These are phyloP conservation scores for Pluvianellus socialis DNA, from an alignment of 2,113 vertebrate species.

Conservation along the genomic window DNA sequence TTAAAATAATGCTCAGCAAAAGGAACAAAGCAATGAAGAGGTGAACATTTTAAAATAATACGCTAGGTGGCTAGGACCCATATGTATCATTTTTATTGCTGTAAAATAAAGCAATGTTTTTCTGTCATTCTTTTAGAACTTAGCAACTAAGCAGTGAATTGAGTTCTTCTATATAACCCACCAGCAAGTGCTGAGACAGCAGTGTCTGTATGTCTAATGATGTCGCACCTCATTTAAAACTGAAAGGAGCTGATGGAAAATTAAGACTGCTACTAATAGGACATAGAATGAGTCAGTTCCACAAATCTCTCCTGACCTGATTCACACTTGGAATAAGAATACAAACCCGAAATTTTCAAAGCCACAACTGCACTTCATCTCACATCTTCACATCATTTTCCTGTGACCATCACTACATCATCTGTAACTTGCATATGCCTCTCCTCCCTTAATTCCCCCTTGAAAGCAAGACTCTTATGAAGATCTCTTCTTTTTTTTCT, in stretches of 20 bases:
- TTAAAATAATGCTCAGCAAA: background rate
- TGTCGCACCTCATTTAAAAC: background rate
- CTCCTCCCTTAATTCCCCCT: background rate
- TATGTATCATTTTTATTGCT: background rate
- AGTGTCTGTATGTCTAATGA: background rate
- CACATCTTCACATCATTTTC: background rate
- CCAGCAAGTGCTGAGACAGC: background rate
- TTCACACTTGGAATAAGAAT: background rate
- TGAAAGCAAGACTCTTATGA: background rate
- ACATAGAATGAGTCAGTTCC: background rate
- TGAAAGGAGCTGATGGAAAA: background rate
- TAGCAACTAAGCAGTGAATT: background rate
- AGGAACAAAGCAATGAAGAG: background rate
- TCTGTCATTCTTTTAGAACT: background rate
- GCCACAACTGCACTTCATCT: background rate
- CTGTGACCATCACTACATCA: background rate
- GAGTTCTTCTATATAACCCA: background rate
- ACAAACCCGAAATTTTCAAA: background rate
- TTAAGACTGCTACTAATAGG: background rate
- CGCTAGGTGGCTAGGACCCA: rapidly evolving
- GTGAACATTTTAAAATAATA: background rate
- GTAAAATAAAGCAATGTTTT: background rate
- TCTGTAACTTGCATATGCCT: background rate
- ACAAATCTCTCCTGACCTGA: background rate
- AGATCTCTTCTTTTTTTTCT: background rate